Evolutionary conservation across 2,888 invertebrate genomes (phyloP), one percentile per base, ranked within the genome.

Genomic region (Xestia c-nigrum): DNA sequence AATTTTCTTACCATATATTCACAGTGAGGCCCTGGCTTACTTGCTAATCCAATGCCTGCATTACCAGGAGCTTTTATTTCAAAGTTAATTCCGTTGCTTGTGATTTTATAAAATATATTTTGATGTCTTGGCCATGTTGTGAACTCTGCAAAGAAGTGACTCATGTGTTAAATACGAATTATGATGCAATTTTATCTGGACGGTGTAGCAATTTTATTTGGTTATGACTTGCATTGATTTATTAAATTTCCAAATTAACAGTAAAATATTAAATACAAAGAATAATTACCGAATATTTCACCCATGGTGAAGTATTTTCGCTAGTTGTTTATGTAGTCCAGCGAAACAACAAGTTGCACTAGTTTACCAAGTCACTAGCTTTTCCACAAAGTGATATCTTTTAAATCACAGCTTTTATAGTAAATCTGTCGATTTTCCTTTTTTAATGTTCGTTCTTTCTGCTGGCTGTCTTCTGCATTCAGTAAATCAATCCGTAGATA

Each of bases 1-100:
- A 47, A 21, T 24, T 46, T 63, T 83, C 90, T 86, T 85, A 94
- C 95, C 91, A 90, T 89, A 82, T 88, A 88, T 73, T 91, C 89
- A 80, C 90, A 90, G 52, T 69, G 77, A n/a, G 69, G 68, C 12
- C 87, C 87, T 50, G 90, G 85, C 70, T 86, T 89, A 68, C 81
- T 91, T 2, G 91, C 78, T 55, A 95, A 83, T n/a, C 93, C 93
- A 74, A 95, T 88, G 4, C 81, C 82, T 68, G 93, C 94, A 87
- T 88, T 86, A 46, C 89, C 87, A 21, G 65, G 21, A 31, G 92
- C 90, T 86, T 91, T 94, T 0, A 95, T 87, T 80, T 93, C 93
- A 80, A 95, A 94, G 73, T 88, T 86, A 3, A 95, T 64, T 40
- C 90, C 92, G 76, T 88, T 90, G 73, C 92, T 90, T 14, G 92